These are phyloP conservation scores for Tipula vernalis DNA, from an alignment of 2,888 invertebrate species.

Conservation along the genomic window DNA sequence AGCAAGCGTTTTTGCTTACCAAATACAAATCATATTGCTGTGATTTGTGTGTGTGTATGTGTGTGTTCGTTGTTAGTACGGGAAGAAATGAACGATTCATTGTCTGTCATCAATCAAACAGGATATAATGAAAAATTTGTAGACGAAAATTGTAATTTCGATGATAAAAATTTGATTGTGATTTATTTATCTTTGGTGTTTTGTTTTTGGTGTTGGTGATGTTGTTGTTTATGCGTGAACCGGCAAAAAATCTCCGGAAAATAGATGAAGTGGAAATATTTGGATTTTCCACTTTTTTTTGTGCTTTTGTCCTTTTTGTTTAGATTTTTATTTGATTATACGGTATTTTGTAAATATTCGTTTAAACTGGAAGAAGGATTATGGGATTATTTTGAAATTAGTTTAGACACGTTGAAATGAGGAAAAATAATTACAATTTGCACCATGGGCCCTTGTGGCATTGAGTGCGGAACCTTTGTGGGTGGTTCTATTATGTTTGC, in stretches of 20 bases:
- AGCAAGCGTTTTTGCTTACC: background rate
- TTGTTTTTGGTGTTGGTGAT: background rate
- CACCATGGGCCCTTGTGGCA: no score
- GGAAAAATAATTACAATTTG: background rate
- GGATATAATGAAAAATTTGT: background rate
- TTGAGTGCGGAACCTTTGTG: no score
- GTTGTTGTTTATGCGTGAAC: background rate
- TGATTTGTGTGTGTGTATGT: background rate
- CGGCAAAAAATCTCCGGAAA: background rate
- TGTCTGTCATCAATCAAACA: constrained; percentile 5
- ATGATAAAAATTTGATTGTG: background rate
- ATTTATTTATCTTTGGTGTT: background rate
- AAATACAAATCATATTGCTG: background rate
- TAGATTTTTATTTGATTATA: background rate
- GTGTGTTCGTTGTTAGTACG: background rate
- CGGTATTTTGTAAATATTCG: background rate
- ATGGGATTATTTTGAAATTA: background rate
- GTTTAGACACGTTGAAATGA: background rate
- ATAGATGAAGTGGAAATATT: background rate
- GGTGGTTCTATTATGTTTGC: background rate
- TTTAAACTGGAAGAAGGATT: background rate
- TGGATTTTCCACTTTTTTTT: background rate
- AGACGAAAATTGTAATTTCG: background rate
- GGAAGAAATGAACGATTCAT: background rate
- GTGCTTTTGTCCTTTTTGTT: background rate